Evolutionary conservation across 64 coral and sea anemone species (phyloP), one percentile per base, ranked within the genome.

Genomic region (Acropora yongei): DNA sequence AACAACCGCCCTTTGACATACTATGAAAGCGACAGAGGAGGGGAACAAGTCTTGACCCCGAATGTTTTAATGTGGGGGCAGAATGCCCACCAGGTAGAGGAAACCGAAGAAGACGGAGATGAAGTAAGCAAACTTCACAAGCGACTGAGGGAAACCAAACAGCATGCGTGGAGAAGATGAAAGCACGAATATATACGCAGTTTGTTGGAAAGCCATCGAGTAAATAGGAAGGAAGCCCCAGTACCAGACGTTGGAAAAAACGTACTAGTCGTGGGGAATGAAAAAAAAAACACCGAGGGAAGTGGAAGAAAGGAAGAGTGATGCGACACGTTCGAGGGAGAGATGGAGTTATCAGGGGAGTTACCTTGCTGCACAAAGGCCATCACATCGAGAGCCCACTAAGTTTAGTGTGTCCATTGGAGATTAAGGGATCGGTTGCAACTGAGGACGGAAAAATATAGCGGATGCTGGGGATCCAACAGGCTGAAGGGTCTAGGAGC

Each of bases 301-400:
- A 89, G 48, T 89, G 87, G 74, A 89, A 76, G 72, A 91, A 74
- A 72, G 77, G 89, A 66, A 91, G 49, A 82, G 89, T 91, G 18
- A 51, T 83, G 40, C 39, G 81, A 7, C 67, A 46, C 8, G 58
- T 91, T 10, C 47, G 77, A 49, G 67, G 78, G 18, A 79, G 72
- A 71, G 89, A 91, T 83, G 89, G 78, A 53, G 68, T 91, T 39
- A 57, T 82, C 41, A 43, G 89, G 20, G 89, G 61, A 69, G 89
- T 82, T 3, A 83, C 43, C 16, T 58, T 90, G 55, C 57, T 90
- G 43, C 88, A 80, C 76, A 79, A 67, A 57, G 88, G 88, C 55
- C 88, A 90, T 78, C 9, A 78, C 49, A 68, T 89, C 41, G 87
- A 89, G 55, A 77, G 87, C 45, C 87, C 87, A 13, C 55, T 89